These are phyloP conservation scores for Trachemys scripta DNA, from an alignment of 2,113 vertebrate species.

Conservation along the genomic window DNA sequence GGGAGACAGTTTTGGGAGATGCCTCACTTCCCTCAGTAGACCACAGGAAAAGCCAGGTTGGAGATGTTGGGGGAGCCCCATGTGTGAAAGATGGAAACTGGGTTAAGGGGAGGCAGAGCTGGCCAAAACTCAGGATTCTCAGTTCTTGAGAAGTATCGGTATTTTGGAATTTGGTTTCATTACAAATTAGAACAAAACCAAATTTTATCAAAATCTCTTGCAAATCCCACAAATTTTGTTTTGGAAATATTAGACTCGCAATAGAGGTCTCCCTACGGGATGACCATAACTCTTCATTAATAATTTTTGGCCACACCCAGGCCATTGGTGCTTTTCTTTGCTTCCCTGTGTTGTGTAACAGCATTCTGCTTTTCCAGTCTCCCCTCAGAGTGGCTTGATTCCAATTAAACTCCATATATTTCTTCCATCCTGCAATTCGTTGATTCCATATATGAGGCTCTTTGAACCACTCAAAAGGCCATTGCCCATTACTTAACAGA, in stretches of 20 bases:
- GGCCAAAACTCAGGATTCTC: not conserved
- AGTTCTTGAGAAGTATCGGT: not conserved
- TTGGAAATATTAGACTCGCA: not conserved
- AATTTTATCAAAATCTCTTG: not conserved
- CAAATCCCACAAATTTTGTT: not conserved
- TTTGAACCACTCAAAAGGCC: no score
- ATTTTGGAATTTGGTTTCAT: not conserved
- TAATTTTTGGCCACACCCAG: no score
- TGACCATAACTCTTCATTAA: no score
- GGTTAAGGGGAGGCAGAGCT: not conserved
- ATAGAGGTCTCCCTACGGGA: no score
- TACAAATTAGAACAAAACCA: not conserved
- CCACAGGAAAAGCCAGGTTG: not conserved
- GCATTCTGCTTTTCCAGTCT: no score
- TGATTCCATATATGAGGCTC: no score
- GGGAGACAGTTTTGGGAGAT: not conserved
- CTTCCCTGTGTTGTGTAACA: no score
- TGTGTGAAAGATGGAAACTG: not conserved
- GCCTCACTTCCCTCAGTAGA: not conserved
- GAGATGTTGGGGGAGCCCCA: not conserved
- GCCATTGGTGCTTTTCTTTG: no score
- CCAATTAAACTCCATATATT: no score
- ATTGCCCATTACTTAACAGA: no score
- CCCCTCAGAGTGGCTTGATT: no score
- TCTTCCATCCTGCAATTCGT: no score